Conservation (phyloP, 1,140 invertebrate genomes). For the Aphelenchoides fujianensis region DNA sequence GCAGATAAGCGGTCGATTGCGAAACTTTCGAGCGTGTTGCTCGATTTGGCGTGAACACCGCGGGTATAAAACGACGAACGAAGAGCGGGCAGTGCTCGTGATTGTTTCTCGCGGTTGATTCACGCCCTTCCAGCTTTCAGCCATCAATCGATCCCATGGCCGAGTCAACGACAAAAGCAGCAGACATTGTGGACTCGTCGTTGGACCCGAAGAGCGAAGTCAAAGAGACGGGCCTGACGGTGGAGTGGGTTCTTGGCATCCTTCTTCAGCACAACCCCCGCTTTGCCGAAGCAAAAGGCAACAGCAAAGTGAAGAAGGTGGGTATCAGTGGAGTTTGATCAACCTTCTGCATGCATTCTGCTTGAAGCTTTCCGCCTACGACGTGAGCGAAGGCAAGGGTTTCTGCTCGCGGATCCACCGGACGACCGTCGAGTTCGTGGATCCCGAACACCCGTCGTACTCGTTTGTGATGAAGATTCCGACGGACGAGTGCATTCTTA, state of each 20-base stretch:
- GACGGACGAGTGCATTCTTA: not conserved
- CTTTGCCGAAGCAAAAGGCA: not conserved
- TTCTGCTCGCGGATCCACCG: not conserved
- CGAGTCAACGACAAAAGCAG: too few relatives aligned
- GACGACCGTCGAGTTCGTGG: not conserved
- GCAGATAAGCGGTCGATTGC: too few relatives aligned
- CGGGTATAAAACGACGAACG: too few relatives aligned
- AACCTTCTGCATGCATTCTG: not conserved
- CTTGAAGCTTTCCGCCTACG: not conserved
- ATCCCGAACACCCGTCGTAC: not conserved
- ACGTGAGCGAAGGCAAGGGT: not conserved
- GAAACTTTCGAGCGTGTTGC: too few relatives aligned
- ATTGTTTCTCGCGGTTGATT: too few relatives aligned
- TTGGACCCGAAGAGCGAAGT: not conserved
- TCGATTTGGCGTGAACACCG: too few relatives aligned
- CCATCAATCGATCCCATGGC: too few relatives aligned
- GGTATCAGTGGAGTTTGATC: not conserved
- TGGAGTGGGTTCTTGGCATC: not conserved
- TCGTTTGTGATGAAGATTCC: not conserved
- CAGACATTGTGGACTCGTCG: too few relatives aligned
- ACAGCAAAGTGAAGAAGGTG: not conserved
- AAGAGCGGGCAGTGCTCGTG: too few relatives aligned
- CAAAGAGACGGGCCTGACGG: not conserved
- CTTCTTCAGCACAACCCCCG: not conserved
- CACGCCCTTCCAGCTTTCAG: too few relatives aligned